Evolutionary conservation across 2,888 invertebrate species (phyloP).

Genomic region (Diogma glabrata): DNA sequence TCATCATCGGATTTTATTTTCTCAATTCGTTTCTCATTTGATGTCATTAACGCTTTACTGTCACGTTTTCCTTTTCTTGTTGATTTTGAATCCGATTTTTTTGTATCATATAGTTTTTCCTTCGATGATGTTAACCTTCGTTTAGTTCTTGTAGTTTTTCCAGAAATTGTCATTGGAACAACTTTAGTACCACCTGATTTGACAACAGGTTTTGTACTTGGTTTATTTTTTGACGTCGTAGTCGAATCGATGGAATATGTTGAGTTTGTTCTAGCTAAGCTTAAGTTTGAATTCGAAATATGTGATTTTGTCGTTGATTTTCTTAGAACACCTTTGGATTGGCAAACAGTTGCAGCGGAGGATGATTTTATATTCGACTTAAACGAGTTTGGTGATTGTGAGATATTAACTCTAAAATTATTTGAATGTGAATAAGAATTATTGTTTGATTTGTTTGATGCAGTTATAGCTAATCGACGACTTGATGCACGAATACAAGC

Average conservation of each 20-base stretch:
- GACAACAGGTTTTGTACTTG: slow-evolving; percentile 18
- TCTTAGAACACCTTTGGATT: too few species aligned
- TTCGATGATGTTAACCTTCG: neutral
- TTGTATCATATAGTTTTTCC: neutral
- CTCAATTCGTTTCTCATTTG: slow-evolving; percentile 1
- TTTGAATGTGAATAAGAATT: neutral
- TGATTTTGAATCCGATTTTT: neutral
- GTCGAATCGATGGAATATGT: slow-evolving; percentile 35
- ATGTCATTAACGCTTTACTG: neutral
- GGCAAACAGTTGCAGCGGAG: too few species aligned
- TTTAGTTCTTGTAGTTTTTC: slow-evolving; percentile 21
- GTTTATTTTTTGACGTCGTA: slow-evolving; percentile 24
- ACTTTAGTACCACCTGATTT: too few species aligned
- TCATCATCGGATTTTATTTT: too few species aligned
- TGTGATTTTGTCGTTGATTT: slow-evolving; percentile 21
- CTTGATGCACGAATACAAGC: slow-evolving; percentile 17
- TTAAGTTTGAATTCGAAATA: slow-evolving; percentile 25
- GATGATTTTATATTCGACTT: slow-evolving; percentile 18
- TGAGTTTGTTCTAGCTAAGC: slow-evolving; percentile 32
- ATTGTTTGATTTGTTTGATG: too few species aligned
- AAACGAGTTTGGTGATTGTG: neutral
- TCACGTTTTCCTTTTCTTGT: slow-evolving; percentile 11
- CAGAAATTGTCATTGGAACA: slow-evolving; percentile 14
- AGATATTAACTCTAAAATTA: neutral
- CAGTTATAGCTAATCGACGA: neutral